Percentiles rank a stretch among this genome's conserved stretches.
Conservation (phyloP, 2,888 invertebrate genomes). For the Nomada goodeniana region DNA sequence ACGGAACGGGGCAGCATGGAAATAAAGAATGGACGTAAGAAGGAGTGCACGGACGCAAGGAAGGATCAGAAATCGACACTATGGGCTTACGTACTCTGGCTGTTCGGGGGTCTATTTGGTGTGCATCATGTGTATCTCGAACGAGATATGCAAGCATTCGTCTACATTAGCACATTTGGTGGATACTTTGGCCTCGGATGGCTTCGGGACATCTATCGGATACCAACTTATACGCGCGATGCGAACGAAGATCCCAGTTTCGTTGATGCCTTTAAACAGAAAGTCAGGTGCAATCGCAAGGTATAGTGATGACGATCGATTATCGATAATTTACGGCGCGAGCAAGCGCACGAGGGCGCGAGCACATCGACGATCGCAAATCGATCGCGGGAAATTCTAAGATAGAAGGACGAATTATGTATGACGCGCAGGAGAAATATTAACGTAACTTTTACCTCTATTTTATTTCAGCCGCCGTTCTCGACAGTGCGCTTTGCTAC, state of each 20-base stretch:
- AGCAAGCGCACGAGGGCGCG: too few species aligned
- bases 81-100: conserved; percentile 93
- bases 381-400: too few species aligned
- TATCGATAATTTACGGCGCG: neutral
- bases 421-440: neutral
- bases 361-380: too few species aligned
- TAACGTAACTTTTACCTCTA: neutral
- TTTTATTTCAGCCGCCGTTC: conserved; percentile 90
- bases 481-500: conserved; percentile 92
- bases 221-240: conserved; percentile 94
- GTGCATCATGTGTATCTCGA: conserved; percentile 96
- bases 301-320: conserved; percentile 82
- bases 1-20: neutral
- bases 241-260: conserved; percentile 91
- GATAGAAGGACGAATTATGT: too few species aligned
- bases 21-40: conserved; percentile 11
- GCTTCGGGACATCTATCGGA: conserved; percentile 93
- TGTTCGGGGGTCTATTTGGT: conserved; percentile 95
- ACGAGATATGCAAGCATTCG: conserved; percentile 95
- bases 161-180: conserved; percentile 95
- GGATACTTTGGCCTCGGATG: conserved; percentile 95
- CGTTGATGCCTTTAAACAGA: conserved; percentile 87
- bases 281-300: conserved; percentile 88
- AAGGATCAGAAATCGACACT: conserved; percentile 84
- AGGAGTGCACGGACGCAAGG: neutral